Base-by-base conservation (phyloP, 2,888 invertebrate genomes). In the Oligia fasciuncula region DNA sequence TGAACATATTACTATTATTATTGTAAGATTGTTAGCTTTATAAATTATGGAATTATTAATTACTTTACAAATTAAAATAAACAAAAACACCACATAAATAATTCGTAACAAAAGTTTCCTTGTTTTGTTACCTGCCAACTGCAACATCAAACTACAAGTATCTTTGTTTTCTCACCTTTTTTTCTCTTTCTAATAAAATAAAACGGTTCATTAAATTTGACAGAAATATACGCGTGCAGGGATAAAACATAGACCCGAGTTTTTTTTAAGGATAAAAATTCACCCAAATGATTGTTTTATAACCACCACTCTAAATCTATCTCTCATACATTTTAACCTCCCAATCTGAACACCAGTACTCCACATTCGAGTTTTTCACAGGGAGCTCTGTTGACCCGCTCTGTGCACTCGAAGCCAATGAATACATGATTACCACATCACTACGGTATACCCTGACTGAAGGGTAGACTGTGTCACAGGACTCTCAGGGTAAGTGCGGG, bases 371-470 rank as follows among this genome's bases (percentile, higher is more conserved):
- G 84, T 86, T 80, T 86, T 79, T 76, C 40, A 69, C 67, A 60
- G 69, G 19, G 4, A 74, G 40, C 49, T 67, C 40, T 69, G 71
- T 51, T 69, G 72, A 70, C 69, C 14, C 29, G 68, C 46, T 65
- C 54, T 29, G 63, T 57, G 78, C 76, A 71, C 72, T 81, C 51
- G 23, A 60, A 65, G 69, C 74, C 83, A 86, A 88, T 87, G 87
- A 88, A 87, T 87, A 81, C 77, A 60, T 66, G 80, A 87, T 85
- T 65, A 74, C 72, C 65, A 74, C 54, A 69, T 62, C 68, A 62
- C 70, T 49, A 13, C 9, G 3, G n/a, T 46, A 54, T 54, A 43
- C 19, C 68, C 63, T 57, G 35, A 4, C 62, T 77, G 17, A 43
- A 67, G 75, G 75, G 76, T 80, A 68, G 60, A 60, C 46, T 35